Evolutionary conservation across 2,888 invertebrate species (phyloP), one percentile per base, ranked within the genome.

Genomic region (Lepas anatifera): DNA sequence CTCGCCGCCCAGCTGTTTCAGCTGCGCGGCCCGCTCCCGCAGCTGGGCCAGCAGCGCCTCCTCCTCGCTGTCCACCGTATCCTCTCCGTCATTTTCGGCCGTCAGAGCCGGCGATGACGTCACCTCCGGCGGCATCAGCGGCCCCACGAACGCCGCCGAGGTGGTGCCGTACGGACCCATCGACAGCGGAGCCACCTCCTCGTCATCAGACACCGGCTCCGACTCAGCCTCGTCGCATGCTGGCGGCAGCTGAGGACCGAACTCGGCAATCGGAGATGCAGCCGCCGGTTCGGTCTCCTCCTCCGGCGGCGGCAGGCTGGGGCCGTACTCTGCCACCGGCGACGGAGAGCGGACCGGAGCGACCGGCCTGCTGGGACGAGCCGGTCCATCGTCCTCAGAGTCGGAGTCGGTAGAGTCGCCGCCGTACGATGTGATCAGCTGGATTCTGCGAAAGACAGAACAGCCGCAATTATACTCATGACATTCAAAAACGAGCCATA

Each of bases 1-100:
- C 75, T 84, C 82, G 0, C 84, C 84, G 0, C 84, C 85, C 0
- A 84, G 77, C 74, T 83, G 83, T 76, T 84, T 83, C 70, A 85
- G 76, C 39, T 84, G 74, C 74, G 81, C 81, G 0, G 84, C 84
- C 78, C 84, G 83, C 70, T 82, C 81, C 76, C 82, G 83, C 48
- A 85, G 75, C 75, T 77, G 78, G 71, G 78, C 82, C 81, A 85
- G 48, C 67, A 68, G 27, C 67, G 35, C 75, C 18, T 79, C 78
- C 2, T 79, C 77, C 50, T 80, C 80, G 58, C 78, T 79, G 41
- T 83, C 83, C 52, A 83, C 82, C 69, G 81, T 81, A 0, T 84
- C 83, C 68, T 83, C 83, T 58, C 81, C n/a, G n/a, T n/a, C n/a
- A n/a, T n/a, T n/a, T n/a, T 41, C 82, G n/a, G 32, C 52, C 29